Conservation (phyloP, 2,113 vertebrate genomes). For the Mugil cephalus region DNA sequence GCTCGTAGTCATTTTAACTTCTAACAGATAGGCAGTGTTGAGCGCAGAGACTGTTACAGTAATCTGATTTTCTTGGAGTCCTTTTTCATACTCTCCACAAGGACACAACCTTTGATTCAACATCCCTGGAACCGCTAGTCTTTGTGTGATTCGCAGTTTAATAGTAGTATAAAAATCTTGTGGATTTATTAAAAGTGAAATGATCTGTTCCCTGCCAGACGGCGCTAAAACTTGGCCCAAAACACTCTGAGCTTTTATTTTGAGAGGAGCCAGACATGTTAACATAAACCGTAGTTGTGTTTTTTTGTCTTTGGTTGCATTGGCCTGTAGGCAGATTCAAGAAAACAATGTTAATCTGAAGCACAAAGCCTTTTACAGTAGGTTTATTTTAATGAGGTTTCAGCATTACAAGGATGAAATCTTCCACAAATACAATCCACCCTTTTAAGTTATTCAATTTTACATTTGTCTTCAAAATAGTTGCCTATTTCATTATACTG, state of each 20-base stretch:
- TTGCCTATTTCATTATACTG: neutral
- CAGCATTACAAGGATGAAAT: neutral
- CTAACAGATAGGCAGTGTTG: slow-evolving; percentile 4
- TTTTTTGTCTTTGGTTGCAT: slow-evolving; percentile 17
- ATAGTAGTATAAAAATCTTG: slow-evolving; percentile 37
- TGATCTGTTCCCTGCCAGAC: slow-evolving; percentile 28
- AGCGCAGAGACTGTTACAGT: neutral
- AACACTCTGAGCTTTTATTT: slow-evolving; percentile 25
- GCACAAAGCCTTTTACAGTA: neutral
- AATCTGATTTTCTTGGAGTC: slow-evolving; percentile 14
- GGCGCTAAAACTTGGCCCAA: slow-evolving; percentile 19
- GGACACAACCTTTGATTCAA: slow-evolving; percentile 31
- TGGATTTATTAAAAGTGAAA: slow-evolving; percentile 59
- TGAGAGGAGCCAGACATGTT: slow-evolving; percentile 40
- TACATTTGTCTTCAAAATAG: slow-evolving; percentile 8
- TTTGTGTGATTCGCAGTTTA: slow-evolving; percentile 26
- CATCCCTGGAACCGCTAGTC: slow-evolving; percentile 13
- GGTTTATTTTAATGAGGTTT: neutral
- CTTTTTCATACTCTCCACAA: slow-evolving; percentile 5
- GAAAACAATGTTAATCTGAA: slow-evolving; percentile 12
- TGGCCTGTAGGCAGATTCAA: slow-evolving; percentile 33
- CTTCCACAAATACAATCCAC: slow-evolving; percentile 1
- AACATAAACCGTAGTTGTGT: slow-evolving; percentile 49
- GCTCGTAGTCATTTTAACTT: neutral
- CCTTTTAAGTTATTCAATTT: slow-evolving; percentile 9